phyloP scores from a whole-genome alignment of 2,113 vertebrate species.

The Spizaetus ornatus region DNA sequence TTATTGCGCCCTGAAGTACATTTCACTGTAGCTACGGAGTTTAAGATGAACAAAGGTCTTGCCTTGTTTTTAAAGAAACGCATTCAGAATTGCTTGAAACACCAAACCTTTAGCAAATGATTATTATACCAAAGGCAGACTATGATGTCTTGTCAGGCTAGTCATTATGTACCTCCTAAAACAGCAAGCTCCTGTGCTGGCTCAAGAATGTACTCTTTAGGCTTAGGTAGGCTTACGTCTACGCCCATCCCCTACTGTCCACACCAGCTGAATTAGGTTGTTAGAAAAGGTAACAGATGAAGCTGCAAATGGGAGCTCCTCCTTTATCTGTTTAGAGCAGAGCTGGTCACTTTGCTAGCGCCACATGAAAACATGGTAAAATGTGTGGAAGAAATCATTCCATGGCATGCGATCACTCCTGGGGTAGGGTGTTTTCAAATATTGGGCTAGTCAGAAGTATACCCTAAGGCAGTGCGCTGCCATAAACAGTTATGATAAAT shows the following conservation, averaged over 20 bases:
- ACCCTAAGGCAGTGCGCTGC: not conserved
- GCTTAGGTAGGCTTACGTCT: not conserved
- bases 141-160: not conserved
- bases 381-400: not conserved
- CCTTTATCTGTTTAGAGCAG: not conserved
- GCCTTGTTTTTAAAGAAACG: slow-evolving; percentile 11
- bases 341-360: not conserved
- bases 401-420: accelerated
- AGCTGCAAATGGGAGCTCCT: not conserved
- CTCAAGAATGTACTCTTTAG: not conserved
- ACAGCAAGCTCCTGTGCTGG: not conserved
- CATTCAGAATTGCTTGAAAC: not conserved
- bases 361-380: not conserved
- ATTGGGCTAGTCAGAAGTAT: not conserved
- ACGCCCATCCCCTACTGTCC: not conserved
- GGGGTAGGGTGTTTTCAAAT: not conserved
- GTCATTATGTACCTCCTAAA: not conserved
- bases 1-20: slow-evolving; percentile 30
- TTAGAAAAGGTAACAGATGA: not conserved
- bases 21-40: not conserved
- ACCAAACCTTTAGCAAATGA: not conserved
- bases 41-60: not conserved
- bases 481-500: not conserved
- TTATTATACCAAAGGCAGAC: not conserved
- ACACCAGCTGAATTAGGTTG: not conserved